These are phyloP conservation scores for Polymixis lichenea DNA, from an alignment of 2,888 invertebrate species.

Conservation along the genomic window DNA sequence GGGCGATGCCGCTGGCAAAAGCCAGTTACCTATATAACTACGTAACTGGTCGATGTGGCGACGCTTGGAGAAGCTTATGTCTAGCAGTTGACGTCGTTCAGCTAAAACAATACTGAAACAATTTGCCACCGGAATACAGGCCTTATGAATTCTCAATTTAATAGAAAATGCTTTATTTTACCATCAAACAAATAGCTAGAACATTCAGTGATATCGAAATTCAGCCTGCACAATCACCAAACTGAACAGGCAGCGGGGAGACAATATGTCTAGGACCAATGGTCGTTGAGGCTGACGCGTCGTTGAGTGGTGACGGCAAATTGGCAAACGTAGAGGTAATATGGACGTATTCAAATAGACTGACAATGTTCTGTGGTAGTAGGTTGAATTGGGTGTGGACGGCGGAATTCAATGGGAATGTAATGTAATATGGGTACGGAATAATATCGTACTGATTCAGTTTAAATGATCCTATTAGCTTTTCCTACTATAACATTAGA, in stretches of 20 bases:
- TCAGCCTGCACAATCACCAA: conserved; percentile 15
- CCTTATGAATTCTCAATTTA: no score
- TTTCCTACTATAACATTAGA: no score
- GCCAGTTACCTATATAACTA: no score
- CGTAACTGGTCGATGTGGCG: no score
- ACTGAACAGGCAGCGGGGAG: conserved; percentile 27
- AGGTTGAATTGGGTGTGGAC: not conserved
- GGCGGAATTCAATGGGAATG: conserved; percentile 9
- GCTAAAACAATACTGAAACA: no score
- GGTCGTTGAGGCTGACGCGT: conserved; percentile 27
- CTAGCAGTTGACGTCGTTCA: no score
- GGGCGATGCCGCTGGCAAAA: no score
- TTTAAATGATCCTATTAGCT: no score
- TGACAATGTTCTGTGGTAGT: not conserved
- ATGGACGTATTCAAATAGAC: conserved; percentile 50
- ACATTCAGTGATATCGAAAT: conserved; percentile 8
- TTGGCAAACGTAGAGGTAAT: conserved; percentile 43
- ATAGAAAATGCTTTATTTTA: no score
- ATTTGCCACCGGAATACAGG: no score
- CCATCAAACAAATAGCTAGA: not conserved
- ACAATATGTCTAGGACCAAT: conserved; percentile 41
- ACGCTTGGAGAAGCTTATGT: no score
- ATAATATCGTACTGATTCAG: no score
- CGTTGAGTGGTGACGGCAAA: conserved; percentile 36
- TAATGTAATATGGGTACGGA: not conserved